Percentiles rank a stretch among this genome's conserved stretches.
Evolutionary conservation across 1,140 invertebrate species (phyloP).

Genomic region (Drosophila bocki): DNA sequence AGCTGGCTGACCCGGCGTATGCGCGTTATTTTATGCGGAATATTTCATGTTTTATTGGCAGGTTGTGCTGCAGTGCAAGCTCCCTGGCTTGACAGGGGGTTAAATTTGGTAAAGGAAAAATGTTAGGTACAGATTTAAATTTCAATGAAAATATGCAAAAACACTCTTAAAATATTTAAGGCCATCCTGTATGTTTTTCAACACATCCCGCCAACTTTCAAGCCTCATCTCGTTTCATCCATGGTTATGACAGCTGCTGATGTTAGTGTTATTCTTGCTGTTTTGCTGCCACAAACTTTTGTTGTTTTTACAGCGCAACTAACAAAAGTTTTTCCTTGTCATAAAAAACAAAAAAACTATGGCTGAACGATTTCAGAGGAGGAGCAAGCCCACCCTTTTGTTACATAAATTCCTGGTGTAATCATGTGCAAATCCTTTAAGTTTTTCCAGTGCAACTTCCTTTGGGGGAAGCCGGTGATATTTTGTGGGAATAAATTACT

Average conservation of each 20-base stretch:
- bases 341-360: constrained; percentile 3
- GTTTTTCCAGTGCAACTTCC: constrained; percentile 6
- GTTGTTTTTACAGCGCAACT: constrained; percentile 17
- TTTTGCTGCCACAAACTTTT: constrained; percentile 10
- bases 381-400: not conserved
- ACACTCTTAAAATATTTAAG: constrained; percentile 10
- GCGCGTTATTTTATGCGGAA: constrained; percentile 19
- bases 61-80: constrained; percentile 7
- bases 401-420: constrained; percentile 9
- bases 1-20: constrained; percentile 16
- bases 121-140: not conserved
- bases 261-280: constrained; percentile 7
- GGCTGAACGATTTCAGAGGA: not conserved
- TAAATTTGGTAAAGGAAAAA: not conserved
- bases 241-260: constrained; percentile 8
- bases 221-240: constrained; percentile 12
- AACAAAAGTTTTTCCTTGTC: constrained; percentile 7
- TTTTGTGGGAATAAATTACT: constrained; percentile 10
- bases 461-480: not conserved
- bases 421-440: constrained; percentile 19
- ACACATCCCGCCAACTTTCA: constrained; percentile 10
- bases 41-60: constrained; percentile 21
- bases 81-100: not conserved
- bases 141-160: constrained; percentile 5
- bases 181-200: not conserved